Conservation (phyloP, 2,113 vertebrate genomes). For the Sander vitreus region DNA sequence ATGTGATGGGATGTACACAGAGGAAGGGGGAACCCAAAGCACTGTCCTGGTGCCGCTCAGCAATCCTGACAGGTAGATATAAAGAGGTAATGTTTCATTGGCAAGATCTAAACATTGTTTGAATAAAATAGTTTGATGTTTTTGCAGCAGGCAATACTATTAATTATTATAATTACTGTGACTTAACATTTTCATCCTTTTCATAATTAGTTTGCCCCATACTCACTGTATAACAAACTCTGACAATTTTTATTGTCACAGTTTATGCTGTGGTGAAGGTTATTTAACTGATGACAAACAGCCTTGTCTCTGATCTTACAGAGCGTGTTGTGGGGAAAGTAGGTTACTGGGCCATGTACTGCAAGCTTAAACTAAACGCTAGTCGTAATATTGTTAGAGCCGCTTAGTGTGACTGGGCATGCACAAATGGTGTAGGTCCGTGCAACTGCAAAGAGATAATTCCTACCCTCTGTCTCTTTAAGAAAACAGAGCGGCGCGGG, state of each 20-base stretch:
- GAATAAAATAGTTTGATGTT: background rate
- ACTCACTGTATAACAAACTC: background rate
- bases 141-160: background rate
- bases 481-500: constrained; percentile 63
- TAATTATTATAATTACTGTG: background rate
- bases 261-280: constrained; percentile 74
- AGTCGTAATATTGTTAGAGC: constrained; percentile 85
- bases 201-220: background rate
- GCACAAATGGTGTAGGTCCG: constrained; percentile 85
- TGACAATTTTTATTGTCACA: background rate
- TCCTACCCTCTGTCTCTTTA: constrained; percentile 77
- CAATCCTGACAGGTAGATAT: background rate
- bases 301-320: constrained; percentile 86
- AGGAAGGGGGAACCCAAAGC: background rate
- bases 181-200: background rate
- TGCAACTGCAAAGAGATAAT: constrained; percentile 23
- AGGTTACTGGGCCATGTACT: constrained; percentile 96
- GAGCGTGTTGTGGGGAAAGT: constrained; percentile 88
- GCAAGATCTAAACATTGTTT: background rate
- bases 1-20: background rate
- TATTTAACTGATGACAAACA: constrained; percentile 89
- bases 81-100: background rate
- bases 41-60: background rate
- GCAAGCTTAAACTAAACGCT: constrained; percentile 90
- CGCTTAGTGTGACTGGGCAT: constrained; percentile 89